These are phyloP conservation scores for Deilephila porcellus DNA, from an alignment of 2,888 invertebrate genomes.

Conservation along the genomic window DNA sequence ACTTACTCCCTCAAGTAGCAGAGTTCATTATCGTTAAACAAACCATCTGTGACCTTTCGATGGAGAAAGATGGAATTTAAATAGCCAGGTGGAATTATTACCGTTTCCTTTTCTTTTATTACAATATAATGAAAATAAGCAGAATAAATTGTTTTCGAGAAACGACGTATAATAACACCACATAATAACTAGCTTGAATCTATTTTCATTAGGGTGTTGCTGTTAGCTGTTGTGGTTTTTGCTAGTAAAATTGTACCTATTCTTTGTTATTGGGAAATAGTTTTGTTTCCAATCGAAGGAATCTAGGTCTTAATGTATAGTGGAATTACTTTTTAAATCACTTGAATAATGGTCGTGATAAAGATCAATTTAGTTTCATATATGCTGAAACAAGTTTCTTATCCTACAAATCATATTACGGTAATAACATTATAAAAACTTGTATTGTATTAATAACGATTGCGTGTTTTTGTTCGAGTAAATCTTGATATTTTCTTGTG, in stretches of 20 bases:
- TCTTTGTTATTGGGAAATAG: not conserved
- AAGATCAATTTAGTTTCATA: not conserved
- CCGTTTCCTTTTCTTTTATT: conserved; percentile 39
- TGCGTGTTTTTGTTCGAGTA: not conserved
- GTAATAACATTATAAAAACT: not conserved
- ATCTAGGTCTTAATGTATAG: not conserved
- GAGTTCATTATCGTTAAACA: conserved; percentile 36
- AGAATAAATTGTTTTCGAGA: conserved; percentile 36
- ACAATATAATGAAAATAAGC: conserved; percentile 41
- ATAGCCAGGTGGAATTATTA: conserved; percentile 41
- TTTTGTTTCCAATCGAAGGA: conserved; percentile 5
- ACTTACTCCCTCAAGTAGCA: conserved; percentile 35
- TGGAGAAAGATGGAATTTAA: conserved; percentile 35
- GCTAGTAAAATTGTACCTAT: conserved; percentile 13
- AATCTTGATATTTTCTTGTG: not conserved
- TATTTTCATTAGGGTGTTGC: conserved; percentile 30
- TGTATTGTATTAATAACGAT: not conserved
- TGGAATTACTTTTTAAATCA: not conserved
- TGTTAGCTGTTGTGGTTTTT: conserved; percentile 17
- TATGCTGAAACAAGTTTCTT: not conserved
- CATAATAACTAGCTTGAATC: conserved; percentile 20
- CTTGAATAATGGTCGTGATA: not conserved
- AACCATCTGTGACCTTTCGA: conserved; percentile 34
- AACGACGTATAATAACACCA: conserved; percentile 4
- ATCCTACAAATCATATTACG: not conserved